Evolutionary conservation across 2,797 vertebrate genomes (phyloP), one percentile per base, ranked within the genome.

Genomic region (Todus mexicanus): DNA sequence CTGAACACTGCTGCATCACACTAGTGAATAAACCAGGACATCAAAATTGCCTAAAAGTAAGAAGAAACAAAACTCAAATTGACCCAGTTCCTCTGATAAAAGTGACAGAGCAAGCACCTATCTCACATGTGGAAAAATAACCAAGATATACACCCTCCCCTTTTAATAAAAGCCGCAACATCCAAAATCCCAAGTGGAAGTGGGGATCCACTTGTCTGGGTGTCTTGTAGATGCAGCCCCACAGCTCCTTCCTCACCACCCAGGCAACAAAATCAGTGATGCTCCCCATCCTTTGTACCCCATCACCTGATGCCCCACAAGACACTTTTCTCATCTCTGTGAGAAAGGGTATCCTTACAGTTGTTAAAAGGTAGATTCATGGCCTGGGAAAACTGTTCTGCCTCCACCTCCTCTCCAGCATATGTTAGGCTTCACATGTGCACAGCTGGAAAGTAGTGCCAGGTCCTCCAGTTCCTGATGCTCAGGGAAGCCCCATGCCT

Each of bases 121-220:
- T 16, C 35, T 19, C 6, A n/a, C 12, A 40, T 16, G n/a, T 20
- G 11, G 29, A 40, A 73, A 76, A 70, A 45, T 9, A n/a, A 48
- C 11, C 29, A 45, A 64, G 20, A 15, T 6, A 18, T 13, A 23
- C 42, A 25, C 5, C 1, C 12, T 76, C 37, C 12, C 10, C 1
- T 8, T 42, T 51, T 33, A 21, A 57, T n/a, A 26, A 33, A 84
- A 50, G 21, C 29, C 59, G 35, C 29, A 43, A 9, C 6, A 23
- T 27, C 18, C 54, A 31, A 65, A 43, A 11, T 10, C 27, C 66
- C 6, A 13, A 8, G 21, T 12, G 40, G 64, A 22, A 77, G 6
- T 0, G 0, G 26, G 4, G 12, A 70, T 16, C 12, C 19, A 22
- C 54, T 77, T 2, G 5, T 14, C 18, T 3, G 2, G 13, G 21